A percentile compares a stretch with the other conserved stretches of the same genome.
phyloP scores from a whole-genome alignment of 1,140 invertebrate genomes.

The Eriosoma lanigerum region DNA sequence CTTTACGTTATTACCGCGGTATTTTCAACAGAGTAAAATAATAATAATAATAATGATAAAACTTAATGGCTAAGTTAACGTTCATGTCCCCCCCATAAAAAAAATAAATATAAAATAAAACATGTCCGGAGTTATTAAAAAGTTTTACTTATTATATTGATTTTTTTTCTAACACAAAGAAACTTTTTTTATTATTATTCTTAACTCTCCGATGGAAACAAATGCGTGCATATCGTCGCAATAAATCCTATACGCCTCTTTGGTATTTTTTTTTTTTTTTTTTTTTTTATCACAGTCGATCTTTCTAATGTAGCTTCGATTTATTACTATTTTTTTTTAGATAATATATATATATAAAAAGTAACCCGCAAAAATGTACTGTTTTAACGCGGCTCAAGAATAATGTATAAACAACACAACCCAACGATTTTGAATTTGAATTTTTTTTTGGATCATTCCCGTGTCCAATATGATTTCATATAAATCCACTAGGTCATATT shows the following conservation, averaged over 20 bases:
- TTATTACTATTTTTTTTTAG: neutral
- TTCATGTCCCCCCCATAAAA: neutral
- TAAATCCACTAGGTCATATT: too few species aligned
- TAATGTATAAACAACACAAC: too few species aligned
- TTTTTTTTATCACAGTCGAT: neutral
- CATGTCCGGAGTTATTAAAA: neutral
- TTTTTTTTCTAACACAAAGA: neutral
- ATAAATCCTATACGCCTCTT: neutral
- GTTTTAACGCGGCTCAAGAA: too few species aligned
- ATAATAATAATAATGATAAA: neutral
- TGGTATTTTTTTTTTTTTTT: neutral
- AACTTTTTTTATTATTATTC: slow-evolving; percentile 15
- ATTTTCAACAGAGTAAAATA: too few species aligned
- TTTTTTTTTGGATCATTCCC: too few species aligned
- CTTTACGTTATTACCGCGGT: neutral
- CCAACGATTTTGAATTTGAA: too few species aligned
- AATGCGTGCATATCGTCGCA: neutral
- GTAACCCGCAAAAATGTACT: too few species aligned
- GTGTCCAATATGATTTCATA: too few species aligned
- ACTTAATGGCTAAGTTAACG: neutral
- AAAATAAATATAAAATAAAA: neutral
- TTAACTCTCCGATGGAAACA: neutral
- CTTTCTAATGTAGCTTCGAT: neutral
- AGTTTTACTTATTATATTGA: neutral
- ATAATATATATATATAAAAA: neutral